These are phyloP conservation scores for Cuniculus paca DNA, from an alignment of 2,797 vertebrate species.

Conservation along the genomic window DNA sequence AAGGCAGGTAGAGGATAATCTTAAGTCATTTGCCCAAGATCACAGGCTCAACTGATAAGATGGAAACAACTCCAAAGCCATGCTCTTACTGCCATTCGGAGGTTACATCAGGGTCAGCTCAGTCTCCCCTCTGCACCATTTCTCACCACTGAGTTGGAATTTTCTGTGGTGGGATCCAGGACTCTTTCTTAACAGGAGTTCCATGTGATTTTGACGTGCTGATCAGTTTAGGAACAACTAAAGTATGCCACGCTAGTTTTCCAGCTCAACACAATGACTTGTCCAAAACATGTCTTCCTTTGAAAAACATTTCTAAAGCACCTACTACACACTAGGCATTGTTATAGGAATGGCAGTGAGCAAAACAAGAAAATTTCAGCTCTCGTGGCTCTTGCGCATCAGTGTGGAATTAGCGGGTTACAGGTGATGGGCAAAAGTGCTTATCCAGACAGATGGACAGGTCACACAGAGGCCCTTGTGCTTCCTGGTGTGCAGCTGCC, in stretches of 20 bases:
- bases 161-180: not conserved
- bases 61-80: not conserved
- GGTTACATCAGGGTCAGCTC: not conserved
- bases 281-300: not conserved
- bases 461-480: not conserved
- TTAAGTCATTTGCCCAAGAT: not conserved
- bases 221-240: not conserved
- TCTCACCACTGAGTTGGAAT: not conserved
- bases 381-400: not conserved
- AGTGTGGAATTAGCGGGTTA: not conserved
- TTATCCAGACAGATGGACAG: not conserved
- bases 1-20: not conserved
- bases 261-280: not conserved
- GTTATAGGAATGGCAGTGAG: not conserved
- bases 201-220: not conserved
- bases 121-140: not conserved
- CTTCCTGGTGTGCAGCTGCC: not conserved
- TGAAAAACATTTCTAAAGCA: not conserved
- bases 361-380: not conserved
- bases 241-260: not conserved
- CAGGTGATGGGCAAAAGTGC: not conserved
- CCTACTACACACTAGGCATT: not conserved
- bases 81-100: not conserved
- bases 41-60: not conserved
- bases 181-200: not conserved